These are phyloP conservation scores for Alentia gelatinosa DNA, from an alignment of 2,888 invertebrate species.

Conservation along the genomic window DNA sequence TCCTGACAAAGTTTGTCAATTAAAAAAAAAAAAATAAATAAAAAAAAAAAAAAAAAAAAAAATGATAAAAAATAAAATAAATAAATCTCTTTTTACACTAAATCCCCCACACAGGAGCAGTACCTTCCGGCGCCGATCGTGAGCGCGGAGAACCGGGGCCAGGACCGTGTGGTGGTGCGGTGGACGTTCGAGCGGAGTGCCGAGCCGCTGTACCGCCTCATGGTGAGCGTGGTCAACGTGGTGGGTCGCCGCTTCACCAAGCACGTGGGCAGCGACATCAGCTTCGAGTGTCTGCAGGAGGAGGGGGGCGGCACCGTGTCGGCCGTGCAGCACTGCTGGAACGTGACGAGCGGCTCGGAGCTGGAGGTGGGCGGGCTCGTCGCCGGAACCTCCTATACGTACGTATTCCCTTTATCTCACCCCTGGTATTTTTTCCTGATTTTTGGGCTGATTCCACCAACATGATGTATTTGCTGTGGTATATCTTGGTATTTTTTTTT, in stretches of 20 bases:
- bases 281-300: constrained; percentile 79
- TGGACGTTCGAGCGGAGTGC: constrained; percentile 73
- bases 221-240: constrained; percentile 77
- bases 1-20: no score
- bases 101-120: constrained; percentile 65
- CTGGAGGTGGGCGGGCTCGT: constrained; percentile 77
- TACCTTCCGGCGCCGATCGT: constrained; percentile 77
- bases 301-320: constrained; percentile 73
- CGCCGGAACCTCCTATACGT: constrained; percentile 77
- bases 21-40: no score
- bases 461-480: not conserved
- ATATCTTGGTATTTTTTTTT: not conserved
- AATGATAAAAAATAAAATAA: no score
- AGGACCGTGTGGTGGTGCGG: constrained; percentile 70
- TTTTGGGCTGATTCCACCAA: no score
- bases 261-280: constrained; percentile 77
- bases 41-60: no score
- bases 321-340: constrained; percentile 80
- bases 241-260: constrained; percentile 75
- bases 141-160: constrained; percentile 72
- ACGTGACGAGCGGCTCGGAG: constrained; percentile 69
- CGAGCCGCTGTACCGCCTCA: constrained; percentile 73
- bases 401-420: no score
- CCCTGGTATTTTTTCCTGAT: no score
- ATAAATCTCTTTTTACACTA: no score